A percentile compares a stretch with the other conserved stretches of the same genome.
Conservation (phyloP, 1,140 invertebrate species). For the Carcinoscorpius rotundicauda region DNA sequence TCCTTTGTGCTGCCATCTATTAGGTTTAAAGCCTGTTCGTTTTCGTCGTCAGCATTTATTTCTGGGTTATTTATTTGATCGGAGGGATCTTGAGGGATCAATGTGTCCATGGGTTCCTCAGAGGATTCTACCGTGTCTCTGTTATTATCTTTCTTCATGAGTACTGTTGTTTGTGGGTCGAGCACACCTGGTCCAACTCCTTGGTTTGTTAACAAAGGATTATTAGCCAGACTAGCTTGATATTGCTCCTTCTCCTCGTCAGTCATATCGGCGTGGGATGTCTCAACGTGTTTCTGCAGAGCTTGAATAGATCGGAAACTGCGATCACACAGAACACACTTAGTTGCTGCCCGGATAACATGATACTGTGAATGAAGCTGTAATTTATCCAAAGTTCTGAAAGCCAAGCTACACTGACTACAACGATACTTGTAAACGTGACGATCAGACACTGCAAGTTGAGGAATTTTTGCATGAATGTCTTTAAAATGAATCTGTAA, state of each 20-base stretch:
- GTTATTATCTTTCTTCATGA: constrained; percentile 27
- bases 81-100: too few relatives aligned
- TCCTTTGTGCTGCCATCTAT: neutral
- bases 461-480: constrained; percentile 20
- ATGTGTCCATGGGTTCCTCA: constrained; percentile 13
- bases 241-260: constrained; percentile 68
- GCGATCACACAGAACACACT: constrained; percentile 76
- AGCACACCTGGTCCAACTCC: constrained; percentile 37
- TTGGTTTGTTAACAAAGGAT: constrained; percentile 50
- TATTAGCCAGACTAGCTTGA: constrained; percentile 61
- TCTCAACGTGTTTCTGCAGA: constrained; percentile 82
- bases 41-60: too few relatives aligned
- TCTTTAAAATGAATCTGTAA: constrained; percentile 72
- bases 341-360: constrained; percentile 82
- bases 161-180: constrained; percentile 27
- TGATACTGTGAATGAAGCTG: constrained; percentile 92
- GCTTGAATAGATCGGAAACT: constrained; percentile 79
- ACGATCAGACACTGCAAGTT: constrained; percentile 68
- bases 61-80: too few relatives aligned
- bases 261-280: constrained; percentile 63
- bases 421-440: constrained; percentile 96
- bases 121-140: constrained; percentile 5
- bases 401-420: constrained; percentile 86
- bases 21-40: too few relatives aligned
- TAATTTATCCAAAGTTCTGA: constrained; percentile 87